Conservation (phyloP, 2,113 vertebrate species). For the Nesospiza acunhae region DNA sequence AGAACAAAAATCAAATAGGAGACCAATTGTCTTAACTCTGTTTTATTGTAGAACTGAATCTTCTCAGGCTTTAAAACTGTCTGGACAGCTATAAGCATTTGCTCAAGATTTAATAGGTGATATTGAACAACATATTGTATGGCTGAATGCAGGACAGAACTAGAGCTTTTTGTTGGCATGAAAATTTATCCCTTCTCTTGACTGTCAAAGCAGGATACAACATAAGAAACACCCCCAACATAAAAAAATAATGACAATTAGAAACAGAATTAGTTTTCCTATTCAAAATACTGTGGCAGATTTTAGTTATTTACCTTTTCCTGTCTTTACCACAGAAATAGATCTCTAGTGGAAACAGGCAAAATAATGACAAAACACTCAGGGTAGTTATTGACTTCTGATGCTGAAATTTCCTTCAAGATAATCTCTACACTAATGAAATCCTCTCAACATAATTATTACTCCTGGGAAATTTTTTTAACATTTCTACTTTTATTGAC, state of each 20-base stretch:
- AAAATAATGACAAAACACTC: slow-evolving; percentile 28
- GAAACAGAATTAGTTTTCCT: background rate
- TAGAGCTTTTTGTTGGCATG: background rate
- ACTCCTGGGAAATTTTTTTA: slow-evolving; percentile 22
- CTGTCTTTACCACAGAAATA: background rate
- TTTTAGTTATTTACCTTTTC: background rate
- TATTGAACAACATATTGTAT: background rate
- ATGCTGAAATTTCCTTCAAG: slow-evolving; percentile 24
- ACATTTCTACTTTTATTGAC: slow-evolving; percentile 39
- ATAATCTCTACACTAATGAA: slow-evolving; percentile 32
- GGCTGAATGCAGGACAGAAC: background rate
- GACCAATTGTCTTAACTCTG: fast-evolving
- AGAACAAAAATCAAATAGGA: background rate
- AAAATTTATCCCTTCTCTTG: background rate
- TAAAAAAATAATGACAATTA: background rate
- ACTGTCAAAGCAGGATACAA: background rate
- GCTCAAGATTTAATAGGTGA: background rate
- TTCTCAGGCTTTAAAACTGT: background rate
- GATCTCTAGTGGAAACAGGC: background rate
- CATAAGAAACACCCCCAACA: background rate
- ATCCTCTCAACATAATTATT: slow-evolving; percentile 38
- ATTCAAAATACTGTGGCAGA: background rate
- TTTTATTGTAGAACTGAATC: background rate
- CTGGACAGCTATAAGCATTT: background rate
- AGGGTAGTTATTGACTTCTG: slow-evolving; percentile 9